Evolutionary conservation across 37 sponge, comb jelly and placozoan species (phyloP).

Genomic region (Ianthella basta): DNA sequence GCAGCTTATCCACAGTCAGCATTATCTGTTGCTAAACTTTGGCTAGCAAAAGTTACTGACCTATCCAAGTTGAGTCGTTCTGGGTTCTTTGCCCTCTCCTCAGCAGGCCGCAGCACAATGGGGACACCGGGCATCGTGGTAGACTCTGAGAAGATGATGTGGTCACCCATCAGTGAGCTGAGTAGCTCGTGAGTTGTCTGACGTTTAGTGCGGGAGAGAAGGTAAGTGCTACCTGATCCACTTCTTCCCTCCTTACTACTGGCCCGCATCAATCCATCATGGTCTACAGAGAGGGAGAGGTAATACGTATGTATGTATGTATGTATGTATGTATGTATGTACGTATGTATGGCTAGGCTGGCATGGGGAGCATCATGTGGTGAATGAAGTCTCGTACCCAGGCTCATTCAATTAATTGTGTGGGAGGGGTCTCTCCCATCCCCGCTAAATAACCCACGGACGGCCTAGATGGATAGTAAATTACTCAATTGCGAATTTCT

Average conservation of each 20-base stretch:
- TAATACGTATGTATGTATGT: no score
- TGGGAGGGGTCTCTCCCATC: no score
- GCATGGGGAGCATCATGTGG: no score
- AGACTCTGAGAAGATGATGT: slow-evolving; percentile 52
- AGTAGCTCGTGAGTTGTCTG: slow-evolving; percentile 24
- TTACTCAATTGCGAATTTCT: no score
- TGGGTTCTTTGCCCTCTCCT: slow-evolving; percentile 82
- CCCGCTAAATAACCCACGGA: no score
- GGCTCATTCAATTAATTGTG: no score
- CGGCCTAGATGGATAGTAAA: no score
- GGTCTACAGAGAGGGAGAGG: neutral
- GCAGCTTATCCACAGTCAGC: no score
- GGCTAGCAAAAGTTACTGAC: neutral
- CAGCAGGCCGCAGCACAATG: slow-evolving; percentile 77
- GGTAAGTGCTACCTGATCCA: neutral
- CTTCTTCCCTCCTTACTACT: neutral
- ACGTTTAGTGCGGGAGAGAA: slow-evolving; percentile 1
- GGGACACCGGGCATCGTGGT: slow-evolving; percentile 75
- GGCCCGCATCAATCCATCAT: neutral
- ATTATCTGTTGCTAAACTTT: no score
- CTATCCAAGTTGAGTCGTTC: slow-evolving; percentile 90
- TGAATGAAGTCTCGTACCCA: no score
- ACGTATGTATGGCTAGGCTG: no score
- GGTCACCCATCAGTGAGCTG: slow-evolving; percentile 20
- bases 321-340: no score